Conservation (phyloP, 2,888 invertebrate species). For the Zaprionus lineosus region DNA sequence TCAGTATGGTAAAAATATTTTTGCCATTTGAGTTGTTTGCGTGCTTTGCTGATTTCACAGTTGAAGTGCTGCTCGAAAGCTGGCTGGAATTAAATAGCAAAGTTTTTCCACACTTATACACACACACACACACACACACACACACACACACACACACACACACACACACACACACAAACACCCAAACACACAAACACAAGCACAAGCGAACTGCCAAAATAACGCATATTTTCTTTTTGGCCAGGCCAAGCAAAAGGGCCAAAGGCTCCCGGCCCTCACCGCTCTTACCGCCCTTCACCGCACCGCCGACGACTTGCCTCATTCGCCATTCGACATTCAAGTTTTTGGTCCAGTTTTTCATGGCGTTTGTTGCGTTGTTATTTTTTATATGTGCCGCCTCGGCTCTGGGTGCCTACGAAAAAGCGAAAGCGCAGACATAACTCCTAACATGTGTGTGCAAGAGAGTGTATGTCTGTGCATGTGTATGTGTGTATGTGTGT, state of each 20-base stretch:
- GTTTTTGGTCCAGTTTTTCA: constrained; percentile 72
- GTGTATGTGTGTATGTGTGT: constrained; percentile 18
- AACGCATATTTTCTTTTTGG: constrained; percentile 59
- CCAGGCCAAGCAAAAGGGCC: constrained; percentile 50
- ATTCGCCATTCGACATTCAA: constrained; percentile 56
- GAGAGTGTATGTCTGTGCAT: constrained; percentile 21
- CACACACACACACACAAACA: neutral
- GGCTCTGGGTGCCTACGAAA: constrained; percentile 41
- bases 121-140: constrained; percentile 1
- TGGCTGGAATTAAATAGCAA: constrained; percentile 66
- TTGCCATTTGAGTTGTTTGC: constrained; percentile 55
- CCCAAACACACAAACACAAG: neutral
- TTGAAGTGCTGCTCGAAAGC: constrained; percentile 72
- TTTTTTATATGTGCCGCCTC: constrained; percentile 46
- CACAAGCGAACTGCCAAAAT: constrained; percentile 52
- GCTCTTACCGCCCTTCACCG: neutral
- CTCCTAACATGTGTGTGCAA: constrained; percentile 54
- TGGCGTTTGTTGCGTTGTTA: constrained; percentile 55
- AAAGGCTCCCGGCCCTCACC: neutral
- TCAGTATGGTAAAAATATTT: constrained; percentile 32
- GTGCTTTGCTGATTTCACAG: constrained; percentile 71
- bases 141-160: constrained; percentile 12
- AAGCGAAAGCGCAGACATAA: constrained; percentile 76
- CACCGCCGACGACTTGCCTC: constrained; percentile 30
- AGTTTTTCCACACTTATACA: constrained; percentile 40